Evolutionary conservation across 2,888 invertebrate species (phyloP).

Genomic region (Odontocerum albicorne): DNA sequence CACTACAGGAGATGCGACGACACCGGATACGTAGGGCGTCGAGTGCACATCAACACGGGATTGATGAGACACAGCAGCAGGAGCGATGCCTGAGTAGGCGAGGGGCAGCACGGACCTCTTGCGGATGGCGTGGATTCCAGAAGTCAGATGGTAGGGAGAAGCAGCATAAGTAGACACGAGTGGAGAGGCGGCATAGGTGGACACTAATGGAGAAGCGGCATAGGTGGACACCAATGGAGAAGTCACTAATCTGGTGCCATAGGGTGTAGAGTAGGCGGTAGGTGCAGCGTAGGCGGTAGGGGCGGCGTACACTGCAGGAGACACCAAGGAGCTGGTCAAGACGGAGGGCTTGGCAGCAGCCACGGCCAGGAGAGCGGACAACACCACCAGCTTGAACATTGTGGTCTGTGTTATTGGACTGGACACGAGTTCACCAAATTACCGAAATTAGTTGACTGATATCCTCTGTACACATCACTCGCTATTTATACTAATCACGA

Average conservation of each 20-base stretch:
- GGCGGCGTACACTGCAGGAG: slow-evolving; percentile 42
- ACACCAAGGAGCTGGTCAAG: slow-evolving; percentile 40
- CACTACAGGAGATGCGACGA: slow-evolving; percentile 27
- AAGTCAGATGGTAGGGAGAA: slow-evolving; percentile 45
- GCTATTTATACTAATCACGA: slow-evolving; percentile 26
- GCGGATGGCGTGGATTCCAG: slow-evolving; percentile 47
- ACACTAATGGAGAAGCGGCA: slow-evolving; percentile 16
- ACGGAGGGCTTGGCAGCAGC: slow-evolving; percentile 57
- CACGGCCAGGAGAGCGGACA: slow-evolving; percentile 61
- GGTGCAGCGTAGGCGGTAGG: slow-evolving; percentile 37
- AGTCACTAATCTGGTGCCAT: slow-evolving; percentile 28
- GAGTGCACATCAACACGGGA: slow-evolving; percentile 39
- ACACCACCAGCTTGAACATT: slow-evolving; percentile 61
- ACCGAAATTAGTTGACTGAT: slow-evolving; percentile 35
- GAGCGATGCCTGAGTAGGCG: slow-evolving; percentile 36
- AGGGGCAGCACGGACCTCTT: slow-evolving; percentile 23
- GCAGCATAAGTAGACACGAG: slow-evolving; percentile 39
- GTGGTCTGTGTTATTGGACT: slow-evolving; percentile 48
- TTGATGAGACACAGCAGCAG: slow-evolving; percentile 43
- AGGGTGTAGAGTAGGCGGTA: slow-evolving; percentile 38
- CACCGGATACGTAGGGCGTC: slow-evolving; percentile 38
- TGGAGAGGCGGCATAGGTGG: slow-evolving; percentile 40
- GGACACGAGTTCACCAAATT: slow-evolving; percentile 30
- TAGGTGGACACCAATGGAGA: slow-evolving; percentile 39
- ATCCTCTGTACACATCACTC: neutral